Evolutionary conservation across 1,140 invertebrate species (phyloP).

Genomic region (Vanessa atalanta): DNA sequence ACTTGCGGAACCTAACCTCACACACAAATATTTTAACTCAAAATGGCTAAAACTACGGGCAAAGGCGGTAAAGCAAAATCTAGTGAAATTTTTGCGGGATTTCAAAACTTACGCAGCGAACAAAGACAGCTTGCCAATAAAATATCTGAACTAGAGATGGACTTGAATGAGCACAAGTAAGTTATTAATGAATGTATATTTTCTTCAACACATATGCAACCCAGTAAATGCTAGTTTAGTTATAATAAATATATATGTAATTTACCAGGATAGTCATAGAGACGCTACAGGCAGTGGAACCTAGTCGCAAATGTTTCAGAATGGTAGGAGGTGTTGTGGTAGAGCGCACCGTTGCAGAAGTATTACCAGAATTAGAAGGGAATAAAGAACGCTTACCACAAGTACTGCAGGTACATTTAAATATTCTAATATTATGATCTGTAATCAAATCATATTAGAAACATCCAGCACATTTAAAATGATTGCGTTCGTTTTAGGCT

Average conservation of each 20-base stretch:
- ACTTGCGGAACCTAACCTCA: not conserved
- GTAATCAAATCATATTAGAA: not conserved
- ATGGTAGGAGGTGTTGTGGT: conserved; percentile 96
- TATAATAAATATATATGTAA: not conserved
- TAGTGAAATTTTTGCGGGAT: conserved; percentile 90
- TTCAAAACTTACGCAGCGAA: conserved; percentile 92
- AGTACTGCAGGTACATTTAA: conserved; percentile 83
- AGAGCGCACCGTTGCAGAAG: conserved; percentile 94
- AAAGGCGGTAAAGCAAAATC: conserved; percentile 75
- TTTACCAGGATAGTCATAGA: conserved; percentile 94
- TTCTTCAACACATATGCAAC: too few relatives aligned
- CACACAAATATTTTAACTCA: not conserved
- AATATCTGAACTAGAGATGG: conserved; percentile 94
- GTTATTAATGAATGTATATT: conserved; percentile 46
- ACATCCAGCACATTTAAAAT: too few relatives aligned
- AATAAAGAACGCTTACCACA: conserved; percentile 92
- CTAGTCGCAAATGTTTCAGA: conserved; percentile 93
- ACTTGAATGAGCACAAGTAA: conserved; percentile 97
- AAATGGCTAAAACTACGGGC: conserved; percentile 45
- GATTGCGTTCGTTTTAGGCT: conserved; percentile 71
- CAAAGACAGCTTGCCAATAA: conserved; percentile 92
- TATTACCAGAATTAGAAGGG: conserved; percentile 90
- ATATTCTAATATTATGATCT: not conserved
- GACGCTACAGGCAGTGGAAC: conserved; percentile 92
- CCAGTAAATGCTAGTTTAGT: too few relatives aligned